Conservation (phyloP, 1,140 invertebrate species). For the Sweltsa coloradensis region DNA sequence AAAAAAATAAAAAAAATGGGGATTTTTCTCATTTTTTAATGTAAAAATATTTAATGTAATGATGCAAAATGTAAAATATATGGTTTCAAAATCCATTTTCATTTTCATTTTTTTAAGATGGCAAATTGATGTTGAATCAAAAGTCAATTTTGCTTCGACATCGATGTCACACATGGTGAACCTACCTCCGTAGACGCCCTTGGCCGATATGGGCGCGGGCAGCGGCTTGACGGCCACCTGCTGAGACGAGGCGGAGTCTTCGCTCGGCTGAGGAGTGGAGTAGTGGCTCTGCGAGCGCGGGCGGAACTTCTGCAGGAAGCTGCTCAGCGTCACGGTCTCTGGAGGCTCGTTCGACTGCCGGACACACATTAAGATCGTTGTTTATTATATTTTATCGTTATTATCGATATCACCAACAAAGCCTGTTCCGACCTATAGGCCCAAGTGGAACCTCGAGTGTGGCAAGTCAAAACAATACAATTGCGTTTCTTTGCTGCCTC, state of each 20-base stretch:
- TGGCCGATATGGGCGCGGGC: too few species aligned
- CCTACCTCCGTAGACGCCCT: too few species aligned
- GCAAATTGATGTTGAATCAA: conserved; percentile 70
- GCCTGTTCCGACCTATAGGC: too few species aligned
- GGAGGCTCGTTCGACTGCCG: conserved; percentile 70
- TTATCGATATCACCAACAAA: too few species aligned
- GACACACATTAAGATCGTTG: conserved; percentile 4
- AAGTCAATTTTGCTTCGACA: conserved; percentile 34
- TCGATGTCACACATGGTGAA: conserved; percentile 1
- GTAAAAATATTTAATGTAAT: conserved; percentile 2
- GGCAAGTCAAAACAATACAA: too few species aligned
- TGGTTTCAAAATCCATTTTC: background rate
- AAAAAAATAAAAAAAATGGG: too few species aligned
- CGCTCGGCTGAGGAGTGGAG: conserved; percentile 40
- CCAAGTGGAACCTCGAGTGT: too few species aligned
- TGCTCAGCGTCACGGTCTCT: conserved; percentile 79
- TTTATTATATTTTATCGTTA: too few species aligned
- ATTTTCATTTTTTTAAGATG: background rate
- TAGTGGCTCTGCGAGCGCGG: conserved; percentile 47
- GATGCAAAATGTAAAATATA: too few species aligned
- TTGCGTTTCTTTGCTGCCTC: too few species aligned
- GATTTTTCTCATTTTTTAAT: background rate
- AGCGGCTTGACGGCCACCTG: conserved; percentile 40
- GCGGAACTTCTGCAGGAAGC: conserved; percentile 71
- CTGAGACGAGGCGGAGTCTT: conserved; percentile 34